Base-by-base conservation (phyloP, 64 coral and sea anemone genomes). In the Montipora foliosa region DNA sequence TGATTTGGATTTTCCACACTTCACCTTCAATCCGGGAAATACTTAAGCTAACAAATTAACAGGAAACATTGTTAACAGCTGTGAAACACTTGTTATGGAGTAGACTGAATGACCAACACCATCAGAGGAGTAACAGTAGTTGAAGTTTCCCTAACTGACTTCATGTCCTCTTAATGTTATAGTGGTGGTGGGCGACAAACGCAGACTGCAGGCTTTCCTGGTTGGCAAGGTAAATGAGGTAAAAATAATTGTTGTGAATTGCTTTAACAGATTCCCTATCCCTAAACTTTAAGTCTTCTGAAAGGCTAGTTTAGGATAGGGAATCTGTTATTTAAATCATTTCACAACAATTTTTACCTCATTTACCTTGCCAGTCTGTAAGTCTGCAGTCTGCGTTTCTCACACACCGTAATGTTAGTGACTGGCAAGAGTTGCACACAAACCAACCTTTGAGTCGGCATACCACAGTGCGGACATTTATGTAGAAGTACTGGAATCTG, bases 391-490 rank as follows among this genome's bases (percentile, higher is more conserved):
- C 52, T 55, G 52, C 52, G 52, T 55, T 55, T 55, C 52, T 55
- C 52, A 55, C 52, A 55, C 52, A 55, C 52, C 1, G 52, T 75
- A 29, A 37, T 29, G 20, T 8, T 75, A 22, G 25, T 75, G n/a
- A 29, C 25, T 75, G 72, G n/a, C 72, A 75, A 22, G 25, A 22
- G 25, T 21, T 29, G 72, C 8, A 75, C n/a, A 67, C 11, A 67
- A 67, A 67, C 64, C n/a, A 75, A 25, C 72, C 15, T 75, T 75
- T 20, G 72, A 75, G 17, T 75, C 72, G 20, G 72, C 72, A 22
- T 75, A 75, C 72, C 72, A 82, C 60, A 64, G 80, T 82, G 80
- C 29, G 60, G 80, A 82, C 80, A 59, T 82, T 29, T 82, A 62
- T 64, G 16, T 82, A 58, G 51, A 82, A 82, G 13, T 82, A 82